A percentile compares a stretch with the other conserved stretches of the same genome.
These are phyloP conservation scores for Ia io DNA, from an alignment of 2,113 vertebrate species.

Conservation along the genomic window DNA sequence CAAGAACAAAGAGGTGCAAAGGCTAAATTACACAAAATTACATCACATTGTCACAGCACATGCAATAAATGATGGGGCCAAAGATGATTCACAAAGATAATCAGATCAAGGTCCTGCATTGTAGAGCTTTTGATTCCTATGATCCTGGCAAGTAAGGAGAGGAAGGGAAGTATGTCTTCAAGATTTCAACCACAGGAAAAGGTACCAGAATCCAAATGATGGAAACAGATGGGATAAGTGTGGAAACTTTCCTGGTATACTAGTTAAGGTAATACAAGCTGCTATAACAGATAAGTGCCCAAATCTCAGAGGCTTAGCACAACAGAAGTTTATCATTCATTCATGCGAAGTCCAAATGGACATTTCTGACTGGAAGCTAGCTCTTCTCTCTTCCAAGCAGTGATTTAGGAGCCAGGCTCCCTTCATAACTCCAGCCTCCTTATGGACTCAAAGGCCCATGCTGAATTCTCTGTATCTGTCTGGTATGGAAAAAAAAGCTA, in stretches of 20 bases:
- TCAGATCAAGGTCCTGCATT: background rate
- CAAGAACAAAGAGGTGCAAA: slow-evolving; percentile 53
- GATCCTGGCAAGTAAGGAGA: background rate
- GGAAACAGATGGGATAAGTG: background rate
- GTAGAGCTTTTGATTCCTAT: background rate
- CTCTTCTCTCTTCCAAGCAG: slow-evolving; percentile 32
- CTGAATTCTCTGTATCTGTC: background rate
- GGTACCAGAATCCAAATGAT: background rate
- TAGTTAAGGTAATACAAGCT: background rate
- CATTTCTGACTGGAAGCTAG: background rate
- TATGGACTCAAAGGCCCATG: background rate
- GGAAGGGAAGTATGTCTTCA: background rate
- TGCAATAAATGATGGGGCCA: slow-evolving; percentile 27
- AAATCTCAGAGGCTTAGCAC: background rate
- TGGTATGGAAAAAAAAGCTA: background rate
- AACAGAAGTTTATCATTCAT: background rate
- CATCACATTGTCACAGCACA: slow-evolving; percentile 28
- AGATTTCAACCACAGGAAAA: background rate
- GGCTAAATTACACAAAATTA: slow-evolving; percentile 53
- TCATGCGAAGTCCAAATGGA: background rate
- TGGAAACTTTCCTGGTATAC: background rate
- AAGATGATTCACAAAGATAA: slow-evolving; percentile 56
- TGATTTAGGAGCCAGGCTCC: background rate
- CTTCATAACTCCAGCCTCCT: background rate
- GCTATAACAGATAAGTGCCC: background rate